phyloP scores from a whole-genome alignment of 2,113 vertebrate species.

The Pachycephala philippinensis region DNA sequence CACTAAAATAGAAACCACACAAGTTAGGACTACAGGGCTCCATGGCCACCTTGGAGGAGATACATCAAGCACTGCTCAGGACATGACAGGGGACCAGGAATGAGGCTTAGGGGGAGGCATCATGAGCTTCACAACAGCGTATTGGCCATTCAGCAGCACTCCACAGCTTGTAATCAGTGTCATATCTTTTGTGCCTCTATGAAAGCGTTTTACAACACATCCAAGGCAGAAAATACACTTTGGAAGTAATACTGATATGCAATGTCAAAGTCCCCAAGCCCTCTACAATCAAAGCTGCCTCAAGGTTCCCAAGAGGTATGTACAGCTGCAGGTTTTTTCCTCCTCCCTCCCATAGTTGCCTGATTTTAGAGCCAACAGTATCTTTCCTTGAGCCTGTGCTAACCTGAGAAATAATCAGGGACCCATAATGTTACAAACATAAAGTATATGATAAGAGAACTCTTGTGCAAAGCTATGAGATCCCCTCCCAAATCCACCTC shows the following conservation, averaged over 20 bases:
- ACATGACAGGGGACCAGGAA: background rate
- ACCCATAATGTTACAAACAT: background rate
- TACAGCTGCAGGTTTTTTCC: background rate
- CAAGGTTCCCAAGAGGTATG: background rate
- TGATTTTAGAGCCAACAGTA: background rate
- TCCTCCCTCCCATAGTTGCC: background rate
- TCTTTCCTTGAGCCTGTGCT: background rate
- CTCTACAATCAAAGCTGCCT: background rate
- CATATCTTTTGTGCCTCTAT: background rate
- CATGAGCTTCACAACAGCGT: background rate
- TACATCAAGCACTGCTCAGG: background rate
- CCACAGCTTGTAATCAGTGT: background rate
- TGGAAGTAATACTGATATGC: background rate
- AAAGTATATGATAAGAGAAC: conserved; percentile 14
- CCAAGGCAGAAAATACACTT: background rate
- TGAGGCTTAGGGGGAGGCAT: background rate
- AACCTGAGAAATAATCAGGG: background rate
- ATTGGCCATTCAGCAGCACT: background rate
- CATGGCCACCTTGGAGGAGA: background rate
- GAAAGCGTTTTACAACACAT: background rate
- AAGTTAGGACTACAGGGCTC: background rate
- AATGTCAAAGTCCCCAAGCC: background rate
- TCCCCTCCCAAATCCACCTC: conserved; percentile 27
- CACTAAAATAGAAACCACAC: background rate
- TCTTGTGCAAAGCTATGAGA: background rate